A percentile compares a stretch with the other conserved stretches of the same genome.
Evolutionary conservation across 2,888 invertebrate genomes (phyloP).

Genomic region (Nymphalis c-album): DNA sequence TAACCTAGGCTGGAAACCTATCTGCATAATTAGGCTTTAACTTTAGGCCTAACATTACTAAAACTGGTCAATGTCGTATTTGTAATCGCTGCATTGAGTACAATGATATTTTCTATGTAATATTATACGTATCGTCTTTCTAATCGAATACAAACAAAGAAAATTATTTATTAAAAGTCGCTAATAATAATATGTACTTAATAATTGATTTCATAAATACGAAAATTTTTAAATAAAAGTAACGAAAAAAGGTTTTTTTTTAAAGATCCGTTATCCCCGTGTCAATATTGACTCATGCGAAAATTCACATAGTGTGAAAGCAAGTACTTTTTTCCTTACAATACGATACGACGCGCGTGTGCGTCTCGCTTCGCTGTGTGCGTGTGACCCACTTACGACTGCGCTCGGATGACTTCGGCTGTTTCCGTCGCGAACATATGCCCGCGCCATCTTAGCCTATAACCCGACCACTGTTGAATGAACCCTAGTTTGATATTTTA

Average conservation of each 20-base stretch:
- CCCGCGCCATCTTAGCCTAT: constrained; percentile 60
- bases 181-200: too few species aligned
- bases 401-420: constrained; percentile 67
- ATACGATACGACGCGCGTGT: constrained; percentile 55
- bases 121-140: too few species aligned
- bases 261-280: not conserved
- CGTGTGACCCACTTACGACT: constrained; percentile 79
- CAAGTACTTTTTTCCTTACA: constrained; percentile 59
- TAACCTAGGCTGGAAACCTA: constrained; percentile 34
- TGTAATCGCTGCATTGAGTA: constrained; percentile 51
- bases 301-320: constrained; percentile 63
- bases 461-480: constrained; percentile 54
- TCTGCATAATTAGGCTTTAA: constrained; percentile 50
- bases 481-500: constrained; percentile 43
- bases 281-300: constrained; percentile 41
- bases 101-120: constrained; percentile 43
- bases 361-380: constrained; percentile 57
- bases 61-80: constrained; percentile 46
- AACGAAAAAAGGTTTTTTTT: not conserved
- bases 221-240: not conserved
- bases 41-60: constrained; percentile 48
- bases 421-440: constrained; percentile 71
- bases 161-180: not conserved
- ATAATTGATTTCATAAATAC: not conserved
- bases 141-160: not conserved